Base-by-base conservation (phyloP, 1,140 invertebrate species). In the Caenorhabditis tropicalis region DNA sequence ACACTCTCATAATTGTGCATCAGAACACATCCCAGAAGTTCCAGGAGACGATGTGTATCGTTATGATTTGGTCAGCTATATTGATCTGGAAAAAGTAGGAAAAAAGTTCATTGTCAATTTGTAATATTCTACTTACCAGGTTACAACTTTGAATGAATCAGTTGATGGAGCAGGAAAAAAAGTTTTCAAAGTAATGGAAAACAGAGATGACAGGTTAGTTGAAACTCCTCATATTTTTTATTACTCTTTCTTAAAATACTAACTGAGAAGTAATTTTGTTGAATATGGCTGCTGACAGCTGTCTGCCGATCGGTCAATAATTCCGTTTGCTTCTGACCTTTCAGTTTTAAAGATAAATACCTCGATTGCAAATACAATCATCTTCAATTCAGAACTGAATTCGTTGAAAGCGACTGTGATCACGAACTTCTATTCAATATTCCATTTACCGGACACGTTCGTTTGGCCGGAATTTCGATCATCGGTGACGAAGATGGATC, bases 351-450 rank as follows among this genome's bases (percentile, higher is more conserved):
- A n/a, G n/a, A n/a, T n/a, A n/a, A n/a, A n/a, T n/a, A n/a, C n/a
- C n/a, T n/a, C n/a, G n/a, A n/a, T n/a, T n/a, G n/a, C n/a, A n/a
- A n/a, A n/a, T n/a, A n/a, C n/a, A n/a, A n/a, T n/a, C n/a, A n/a
- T n/a, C n/a, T n/a, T n/a, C 39, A 43, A 5, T 43, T 85, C 39
- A 85, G 84, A 31, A 39, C 60, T 6, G 43, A 53, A n/a, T 85
- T 29, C 56, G 60, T 82, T 3, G 58, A 85, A 24, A 74, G 56
- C 33, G 84, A 85, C 51, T 33, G 39, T 19, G 84, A 85, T 21
- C 82, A 82, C 27, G 84, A 85, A 21, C 43, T 85, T n/a, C 81
- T 85, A 0, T 82, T 85, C 84, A 85, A 85, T 27, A 82, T 85
- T 82, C 84, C 84, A 19, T 85, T 85, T 56, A 79, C 60, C 2